Percentiles rank a stretch among this genome's conserved stretches.
Evolutionary conservation across 2,113 vertebrate genomes (phyloP).

Genomic region (Cygnus buccinator): DNA sequence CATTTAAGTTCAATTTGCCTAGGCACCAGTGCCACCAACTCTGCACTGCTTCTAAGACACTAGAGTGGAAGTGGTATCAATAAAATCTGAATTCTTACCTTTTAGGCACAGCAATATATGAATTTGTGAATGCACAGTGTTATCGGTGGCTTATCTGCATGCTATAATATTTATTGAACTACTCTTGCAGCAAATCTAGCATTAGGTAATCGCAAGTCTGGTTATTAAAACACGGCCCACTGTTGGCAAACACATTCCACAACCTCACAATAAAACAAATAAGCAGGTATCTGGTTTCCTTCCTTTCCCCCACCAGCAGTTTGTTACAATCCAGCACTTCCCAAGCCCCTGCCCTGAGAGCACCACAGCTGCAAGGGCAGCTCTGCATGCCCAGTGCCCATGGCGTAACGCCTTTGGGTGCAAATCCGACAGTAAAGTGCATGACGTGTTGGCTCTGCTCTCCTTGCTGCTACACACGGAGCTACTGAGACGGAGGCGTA

Average conservation of each 20-base stretch:
- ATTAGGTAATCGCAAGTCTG: not conserved
- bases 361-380: not conserved
- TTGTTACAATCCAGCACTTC: not conserved
- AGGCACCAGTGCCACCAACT: not conserved
- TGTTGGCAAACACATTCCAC: not conserved
- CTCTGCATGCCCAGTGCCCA: too few species aligned
- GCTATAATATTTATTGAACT: slow-evolving; percentile 26
- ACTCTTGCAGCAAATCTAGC: not conserved
- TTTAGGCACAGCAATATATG: not conserved
- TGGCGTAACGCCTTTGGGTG: not conserved
- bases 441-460: not conserved
- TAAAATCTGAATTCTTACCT: not conserved
- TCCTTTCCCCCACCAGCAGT: not conserved
- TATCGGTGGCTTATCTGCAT: slow-evolving; percentile 20
- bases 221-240: not conserved
- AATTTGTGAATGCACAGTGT: not conserved
- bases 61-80: not conserved
- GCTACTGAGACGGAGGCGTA: not conserved
- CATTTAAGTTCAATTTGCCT: not conserved
- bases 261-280: not conserved
- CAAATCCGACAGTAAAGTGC: not conserved
- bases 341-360: not conserved
- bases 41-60: not conserved
- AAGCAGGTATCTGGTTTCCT: not conserved
- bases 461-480: not conserved